Conservation (phyloP, 2,797 vertebrate genomes). For the Neosilurus hyrtlii region DNA sequence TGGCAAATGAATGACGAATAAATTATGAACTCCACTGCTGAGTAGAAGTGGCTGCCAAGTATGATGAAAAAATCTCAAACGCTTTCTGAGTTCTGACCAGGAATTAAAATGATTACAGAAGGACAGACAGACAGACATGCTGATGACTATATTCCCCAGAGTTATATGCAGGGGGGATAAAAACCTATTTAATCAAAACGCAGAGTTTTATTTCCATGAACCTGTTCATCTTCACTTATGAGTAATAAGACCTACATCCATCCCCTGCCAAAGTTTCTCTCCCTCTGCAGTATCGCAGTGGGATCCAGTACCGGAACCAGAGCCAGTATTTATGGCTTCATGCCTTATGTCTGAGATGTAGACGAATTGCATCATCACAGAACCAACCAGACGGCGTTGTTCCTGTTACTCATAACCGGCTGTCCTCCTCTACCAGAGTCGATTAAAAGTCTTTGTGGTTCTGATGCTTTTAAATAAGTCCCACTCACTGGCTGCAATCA, state of each 20-base stretch:
- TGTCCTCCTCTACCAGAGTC: neutral
- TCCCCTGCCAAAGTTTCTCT: neutral
- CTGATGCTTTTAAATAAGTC: neutral
- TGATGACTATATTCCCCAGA: too few relatives aligned
- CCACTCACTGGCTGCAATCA: neutral
- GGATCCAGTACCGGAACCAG: neutral
- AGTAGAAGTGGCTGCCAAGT: too few relatives aligned
- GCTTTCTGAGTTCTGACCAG: too few relatives aligned
- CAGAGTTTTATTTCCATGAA: neutral
- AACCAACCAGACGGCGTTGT: neutral
- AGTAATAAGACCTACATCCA: neutral
- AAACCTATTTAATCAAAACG: too few relatives aligned
- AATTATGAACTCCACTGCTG: too few relatives aligned
- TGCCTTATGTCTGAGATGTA: neutral
- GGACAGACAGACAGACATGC: too few relatives aligned
- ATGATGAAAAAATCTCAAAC: too few relatives aligned
- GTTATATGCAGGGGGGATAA: too few relatives aligned
- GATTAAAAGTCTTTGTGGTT: neutral
- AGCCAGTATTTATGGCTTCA: conserved; percentile 13
- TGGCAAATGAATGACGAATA: too few relatives aligned
- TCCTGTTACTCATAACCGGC: conserved; percentile 10
- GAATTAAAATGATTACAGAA: too few relatives aligned
- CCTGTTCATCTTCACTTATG: neutral
- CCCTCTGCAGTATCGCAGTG: neutral
- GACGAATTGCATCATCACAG: neutral